Evolutionary conservation across 2,113 vertebrate genomes (phyloP).

Genomic region (Aythya baeri): DNA sequence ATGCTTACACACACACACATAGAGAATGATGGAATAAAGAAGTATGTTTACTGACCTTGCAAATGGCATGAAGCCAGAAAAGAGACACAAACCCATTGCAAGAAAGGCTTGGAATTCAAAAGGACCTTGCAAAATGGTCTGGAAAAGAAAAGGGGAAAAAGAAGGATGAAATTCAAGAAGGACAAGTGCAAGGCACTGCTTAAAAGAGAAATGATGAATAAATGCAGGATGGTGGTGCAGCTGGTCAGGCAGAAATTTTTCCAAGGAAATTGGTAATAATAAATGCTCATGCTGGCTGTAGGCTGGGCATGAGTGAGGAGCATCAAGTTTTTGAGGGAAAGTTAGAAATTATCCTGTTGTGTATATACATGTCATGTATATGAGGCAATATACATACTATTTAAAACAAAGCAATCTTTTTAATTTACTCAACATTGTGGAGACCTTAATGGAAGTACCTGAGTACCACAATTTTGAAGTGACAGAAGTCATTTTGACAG

Average conservation of each 20-base stretch:
- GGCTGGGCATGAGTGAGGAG: not conserved
- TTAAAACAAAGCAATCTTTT: not conserved
- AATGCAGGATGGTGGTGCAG: not conserved
- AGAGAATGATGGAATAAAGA: not conserved
- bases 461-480: not conserved
- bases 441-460: not conserved
- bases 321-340: not conserved
- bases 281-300: not conserved
- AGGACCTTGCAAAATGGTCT: constrained; percentile 7
- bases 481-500: not conserved
- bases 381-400: not conserved
- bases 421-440: not conserved
- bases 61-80: not conserved
- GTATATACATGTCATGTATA: not conserved
- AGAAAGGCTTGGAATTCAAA: constrained; percentile 16
- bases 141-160: not conserved
- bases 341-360: not conserved
- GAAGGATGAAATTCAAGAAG: not conserved
- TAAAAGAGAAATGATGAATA: constrained; percentile 24
- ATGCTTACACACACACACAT: not conserved
- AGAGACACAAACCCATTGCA: not conserved
- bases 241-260: not conserved
- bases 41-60: not conserved
- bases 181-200: not conserved
- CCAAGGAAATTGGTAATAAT: not conserved